A percentile compares a stretch with the other conserved stretches of the same genome.
These are phyloP conservation scores for Oscheius sp. DNA, from an alignment of 2,888 invertebrate species.

Conservation along the genomic window DNA sequence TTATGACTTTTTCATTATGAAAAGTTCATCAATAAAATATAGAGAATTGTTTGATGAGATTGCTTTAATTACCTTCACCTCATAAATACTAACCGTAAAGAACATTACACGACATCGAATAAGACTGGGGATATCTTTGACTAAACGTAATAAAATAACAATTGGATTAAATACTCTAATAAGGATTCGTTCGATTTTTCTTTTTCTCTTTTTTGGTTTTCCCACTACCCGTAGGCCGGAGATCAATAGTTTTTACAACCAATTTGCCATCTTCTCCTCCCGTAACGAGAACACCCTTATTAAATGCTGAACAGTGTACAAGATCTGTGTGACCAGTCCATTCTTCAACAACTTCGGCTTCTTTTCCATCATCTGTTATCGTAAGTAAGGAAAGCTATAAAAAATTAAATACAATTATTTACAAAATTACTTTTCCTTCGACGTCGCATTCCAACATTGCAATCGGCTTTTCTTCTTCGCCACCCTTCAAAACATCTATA, in stretches of 20 bases:
- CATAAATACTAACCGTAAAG: too few species aligned
- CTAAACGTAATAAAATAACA: constrained; percentile 1
- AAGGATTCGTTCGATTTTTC: constrained; percentile 13
- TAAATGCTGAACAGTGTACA: constrained; percentile 25
- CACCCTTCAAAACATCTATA: constrained; percentile 30
- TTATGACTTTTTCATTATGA: too few species aligned
- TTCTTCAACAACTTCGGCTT: constrained; percentile 29
- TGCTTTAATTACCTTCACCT: too few species aligned
- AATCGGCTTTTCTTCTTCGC: constrained; percentile 29
- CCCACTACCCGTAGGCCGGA: constrained; percentile 29
- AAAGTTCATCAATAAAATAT: too few species aligned
- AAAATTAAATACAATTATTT: neutral
- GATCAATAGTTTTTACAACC: constrained; percentile 34
- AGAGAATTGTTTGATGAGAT: too few species aligned
- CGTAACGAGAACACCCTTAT: constrained; percentile 33
- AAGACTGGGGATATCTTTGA: neutral
- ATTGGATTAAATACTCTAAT: neutral
- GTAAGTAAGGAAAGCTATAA: constrained; percentile 19
- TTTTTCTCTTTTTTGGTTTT: constrained; percentile 30
- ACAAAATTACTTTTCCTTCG: constrained; percentile 22
- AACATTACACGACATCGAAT: too few species aligned
- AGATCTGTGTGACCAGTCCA: constrained; percentile 32
- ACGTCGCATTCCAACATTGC: constrained; percentile 31
- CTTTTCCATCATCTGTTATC: constrained; percentile 25
- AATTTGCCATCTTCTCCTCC: constrained; percentile 49